Conservation (phyloP, 2,113 vertebrate genomes). For the Uropsilus gracilis region DNA sequence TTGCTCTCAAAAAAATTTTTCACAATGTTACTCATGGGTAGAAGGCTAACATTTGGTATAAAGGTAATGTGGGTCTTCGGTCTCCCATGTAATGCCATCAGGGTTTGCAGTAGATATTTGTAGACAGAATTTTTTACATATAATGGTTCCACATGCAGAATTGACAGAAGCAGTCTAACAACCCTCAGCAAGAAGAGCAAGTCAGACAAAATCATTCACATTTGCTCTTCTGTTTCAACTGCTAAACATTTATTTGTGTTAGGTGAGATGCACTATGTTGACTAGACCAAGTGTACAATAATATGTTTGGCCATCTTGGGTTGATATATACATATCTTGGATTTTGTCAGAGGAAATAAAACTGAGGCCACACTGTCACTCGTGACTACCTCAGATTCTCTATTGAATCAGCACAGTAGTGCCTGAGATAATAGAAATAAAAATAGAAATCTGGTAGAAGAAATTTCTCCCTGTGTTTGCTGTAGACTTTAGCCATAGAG, state of each 20-base stretch:
- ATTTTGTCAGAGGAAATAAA: slow-evolving; percentile 14
- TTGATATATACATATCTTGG: slow-evolving; percentile 36
- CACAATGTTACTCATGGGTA: neutral
- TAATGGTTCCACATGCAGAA: neutral
- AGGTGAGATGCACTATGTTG: neutral
- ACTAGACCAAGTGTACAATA: neutral
- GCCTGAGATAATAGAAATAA: neutral
- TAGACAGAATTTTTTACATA: neutral
- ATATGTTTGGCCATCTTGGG: neutral
- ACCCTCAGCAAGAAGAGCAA: neutral
- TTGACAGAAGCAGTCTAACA: neutral
- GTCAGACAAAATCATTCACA: slow-evolving; percentile 14
- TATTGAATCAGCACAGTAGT: neutral
- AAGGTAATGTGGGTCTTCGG: neutral
- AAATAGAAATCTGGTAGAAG: neutral
- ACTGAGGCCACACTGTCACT: neutral
- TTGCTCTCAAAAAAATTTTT: neutral
- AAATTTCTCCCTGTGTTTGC: neutral
- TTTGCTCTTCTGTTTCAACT: slow-evolving; percentile 17
- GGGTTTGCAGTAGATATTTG: neutral
- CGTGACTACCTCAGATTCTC: neutral
- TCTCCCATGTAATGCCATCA: neutral
- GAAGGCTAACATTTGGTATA: too few species aligned
- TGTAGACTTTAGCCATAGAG: neutral
- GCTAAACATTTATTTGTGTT: slow-evolving; percentile 33